Conservation (phyloP, 1,140 invertebrate species). For the Drosophila sulfurigaster region DNA sequence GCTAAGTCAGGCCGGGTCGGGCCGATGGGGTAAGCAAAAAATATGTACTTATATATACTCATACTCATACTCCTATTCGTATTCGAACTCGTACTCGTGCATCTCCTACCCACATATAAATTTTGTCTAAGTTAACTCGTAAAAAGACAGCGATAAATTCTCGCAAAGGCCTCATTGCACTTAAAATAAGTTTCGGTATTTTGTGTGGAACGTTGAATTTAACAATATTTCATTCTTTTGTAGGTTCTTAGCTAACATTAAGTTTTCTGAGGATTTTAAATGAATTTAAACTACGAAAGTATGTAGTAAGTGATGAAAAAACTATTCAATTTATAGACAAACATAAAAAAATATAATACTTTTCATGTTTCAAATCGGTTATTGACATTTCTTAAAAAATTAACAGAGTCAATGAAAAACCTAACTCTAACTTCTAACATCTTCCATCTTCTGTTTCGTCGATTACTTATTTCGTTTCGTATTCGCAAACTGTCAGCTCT, state of each 20-base stretch:
- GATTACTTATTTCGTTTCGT: too few relatives aligned
- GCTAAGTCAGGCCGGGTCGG: too few relatives aligned
- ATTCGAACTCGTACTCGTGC: neutral
- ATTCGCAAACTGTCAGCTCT: neutral
- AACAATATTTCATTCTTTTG: neutral
- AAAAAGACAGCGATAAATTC: conserved; percentile 62
- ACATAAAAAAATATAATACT: neutral
- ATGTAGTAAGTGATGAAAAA: neutral
- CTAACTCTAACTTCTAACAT: too few relatives aligned
- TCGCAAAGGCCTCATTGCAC: conserved; percentile 23
- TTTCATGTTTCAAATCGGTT: too few relatives aligned
- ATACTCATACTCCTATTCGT: too few relatives aligned
- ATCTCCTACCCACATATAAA: conserved; percentile 47
- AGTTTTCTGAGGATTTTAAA: neutral
- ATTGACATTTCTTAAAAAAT: too few relatives aligned
- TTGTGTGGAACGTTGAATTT: neutral
- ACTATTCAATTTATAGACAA: neutral
- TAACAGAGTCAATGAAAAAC: too few relatives aligned
- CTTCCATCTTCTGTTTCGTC: too few relatives aligned
- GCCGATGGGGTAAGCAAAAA: conserved; percentile 21
- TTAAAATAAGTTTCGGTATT: conserved; percentile 16
- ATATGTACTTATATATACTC: neutral
- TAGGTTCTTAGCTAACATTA: neutral
- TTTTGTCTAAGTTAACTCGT: conserved; percentile 55
- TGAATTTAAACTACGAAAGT: neutral